These are phyloP conservation scores for Oreochromis spilurus DNA, from an alignment of 2,113 vertebrate genomes.

Conservation along the genomic window DNA sequence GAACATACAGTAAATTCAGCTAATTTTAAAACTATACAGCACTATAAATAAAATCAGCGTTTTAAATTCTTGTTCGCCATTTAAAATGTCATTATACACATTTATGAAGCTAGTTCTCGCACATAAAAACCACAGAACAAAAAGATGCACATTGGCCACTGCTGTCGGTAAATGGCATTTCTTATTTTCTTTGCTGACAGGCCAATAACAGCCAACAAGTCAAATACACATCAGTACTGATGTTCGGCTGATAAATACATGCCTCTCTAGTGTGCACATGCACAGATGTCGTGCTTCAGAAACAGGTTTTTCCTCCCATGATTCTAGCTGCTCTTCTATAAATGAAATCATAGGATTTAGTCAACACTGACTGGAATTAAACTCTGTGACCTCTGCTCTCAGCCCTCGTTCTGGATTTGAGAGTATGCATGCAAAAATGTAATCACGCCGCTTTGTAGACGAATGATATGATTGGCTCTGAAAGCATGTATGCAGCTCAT, in stretches of 20 bases:
- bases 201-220: background rate
- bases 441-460: background rate
- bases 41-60: background rate
- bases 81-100: background rate
- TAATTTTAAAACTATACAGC: background rate
- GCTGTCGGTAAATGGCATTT: background rate
- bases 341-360: slow-evolving; percentile 43
- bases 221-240: background rate
- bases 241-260: background rate
- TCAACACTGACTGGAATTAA: slow-evolving; percentile 22
- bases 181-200: background rate
- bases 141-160: background rate
- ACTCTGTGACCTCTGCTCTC: background rate
- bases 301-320: slow-evolving; percentile 12
- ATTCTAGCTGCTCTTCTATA: background rate
- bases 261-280: background rate
- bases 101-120: background rate
- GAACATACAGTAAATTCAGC: background rate
- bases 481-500: background rate
- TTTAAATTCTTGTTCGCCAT: background rate
- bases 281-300: background rate
- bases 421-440: background rate
- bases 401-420: background rate
- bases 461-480: background rate
- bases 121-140: background rate